Conservation (phyloP, 1,140 invertebrate species). For the Cydia amplana region DNA sequence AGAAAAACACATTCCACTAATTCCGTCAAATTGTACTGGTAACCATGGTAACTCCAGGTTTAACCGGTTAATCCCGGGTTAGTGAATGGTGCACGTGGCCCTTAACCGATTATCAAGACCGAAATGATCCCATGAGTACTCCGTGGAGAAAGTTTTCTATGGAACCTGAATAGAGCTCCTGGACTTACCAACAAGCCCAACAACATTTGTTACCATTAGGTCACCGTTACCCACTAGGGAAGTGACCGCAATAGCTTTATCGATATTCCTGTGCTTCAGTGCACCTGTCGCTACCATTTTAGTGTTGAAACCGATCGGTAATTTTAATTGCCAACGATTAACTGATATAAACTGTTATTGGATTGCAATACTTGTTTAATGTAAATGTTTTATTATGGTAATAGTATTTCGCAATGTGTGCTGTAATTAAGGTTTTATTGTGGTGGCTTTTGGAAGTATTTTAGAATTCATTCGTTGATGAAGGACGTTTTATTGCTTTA, state of each 20-base stretch:
- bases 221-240: slow-evolving; percentile 36
- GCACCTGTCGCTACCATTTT: slow-evolving; percentile 53
- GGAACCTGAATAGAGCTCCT: neutral
- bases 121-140: too few species aligned
- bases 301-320: slow-evolving; percentile 46
- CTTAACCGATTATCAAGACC: too few species aligned
- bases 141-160: too few species aligned
- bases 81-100: too few species aligned
- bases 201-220: neutral
- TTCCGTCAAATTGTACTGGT: too few species aligned
- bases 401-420: slow-evolving; percentile 9
- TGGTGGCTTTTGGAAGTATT: neutral
- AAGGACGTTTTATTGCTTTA: neutral
- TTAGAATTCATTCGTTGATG: neutral
- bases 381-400: slow-evolving; percentile 8
- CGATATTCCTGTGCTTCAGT: slow-evolving; percentile 44
- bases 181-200: neutral
- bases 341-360: slow-evolving; percentile 8
- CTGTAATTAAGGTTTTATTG: slow-evolving; percentile 16
- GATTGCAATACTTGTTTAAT: neutral
- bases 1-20: too few species aligned
- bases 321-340: slow-evolving; percentile 36
- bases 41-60: too few species aligned
- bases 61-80: too few species aligned
- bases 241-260: slow-evolving; percentile 54